Evolutionary conservation across 2,113 vertebrate species (phyloP), one percentile per base, ranked within the genome.

Genomic region (Pavo muticus): DNA sequence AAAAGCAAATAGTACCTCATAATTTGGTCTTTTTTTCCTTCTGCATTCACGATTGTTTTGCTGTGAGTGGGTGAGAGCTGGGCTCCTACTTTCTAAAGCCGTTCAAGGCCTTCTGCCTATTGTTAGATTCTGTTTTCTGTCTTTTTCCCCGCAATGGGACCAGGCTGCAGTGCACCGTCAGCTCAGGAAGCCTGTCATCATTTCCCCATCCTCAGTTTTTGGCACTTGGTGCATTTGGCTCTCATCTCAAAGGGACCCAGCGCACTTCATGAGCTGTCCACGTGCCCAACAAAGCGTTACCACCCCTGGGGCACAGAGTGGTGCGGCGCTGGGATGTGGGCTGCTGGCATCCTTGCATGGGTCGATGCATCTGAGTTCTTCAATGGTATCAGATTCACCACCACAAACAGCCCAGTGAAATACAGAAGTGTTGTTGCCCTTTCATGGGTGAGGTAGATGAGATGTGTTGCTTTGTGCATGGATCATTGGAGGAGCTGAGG

Each of bases 1-100:
- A 91, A 91, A 91, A 96, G 86, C 82, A 97, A 97, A 96, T 95
- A 93, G 83, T 81, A 30, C 90, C 81, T 93, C 94, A 77, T 94
- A 87, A 95, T 94, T 91, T 78, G 74, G 25, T 93, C 57, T n/a
- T 72, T 87, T 94, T 89, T 37, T 17, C 47, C 29, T 94, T 90
- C 83, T 75, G 23, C 47, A 37, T 63, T 94, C 84, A 45, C 69
- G 86, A 67, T 87, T 89, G 70, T 91, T 42, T 89, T 88, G 17
- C 86, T 60, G 14, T 71, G 57, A 88, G 52, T 87, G 20, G 12
- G 80, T 76, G 40, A 92, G 74, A 87, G 27, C 25, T 8, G n/a
- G 11, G 6, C 21, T 91, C 5, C 81, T 93, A 27, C 32, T 81
- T 60, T 82, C 59, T 88, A 21, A 69, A 94, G 73, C 37, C 57